These are phyloP conservation scores for Lophotis ruficrista DNA, from an alignment of 2,113 vertebrate genomes.

Conservation along the genomic window DNA sequence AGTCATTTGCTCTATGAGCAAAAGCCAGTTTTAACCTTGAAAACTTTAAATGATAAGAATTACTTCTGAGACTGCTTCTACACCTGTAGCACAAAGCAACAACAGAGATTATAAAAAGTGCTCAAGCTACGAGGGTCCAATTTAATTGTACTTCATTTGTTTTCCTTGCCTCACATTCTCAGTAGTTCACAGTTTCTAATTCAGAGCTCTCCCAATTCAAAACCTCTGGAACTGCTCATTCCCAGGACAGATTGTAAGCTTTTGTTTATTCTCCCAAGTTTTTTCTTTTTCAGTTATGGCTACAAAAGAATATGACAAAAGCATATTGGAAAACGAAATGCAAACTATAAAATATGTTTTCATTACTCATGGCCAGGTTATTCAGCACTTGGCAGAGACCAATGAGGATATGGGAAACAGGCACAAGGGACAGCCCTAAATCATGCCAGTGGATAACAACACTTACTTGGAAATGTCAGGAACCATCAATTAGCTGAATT, in stretches of 20 bases:
- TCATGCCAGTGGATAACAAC: background rate
- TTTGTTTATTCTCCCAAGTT: background rate
- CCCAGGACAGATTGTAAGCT: background rate
- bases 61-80: background rate
- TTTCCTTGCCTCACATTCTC: background rate
- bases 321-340: conserved; percentile 21
- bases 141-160: background rate
- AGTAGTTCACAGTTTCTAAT: background rate
- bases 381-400: conserved; percentile 42
- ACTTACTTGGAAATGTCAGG: background rate
- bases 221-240: background rate
- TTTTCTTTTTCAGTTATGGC: background rate
- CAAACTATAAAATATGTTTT: conserved; percentile 35
- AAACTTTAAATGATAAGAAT: background rate
- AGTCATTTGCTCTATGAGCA: background rate
- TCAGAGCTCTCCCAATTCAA: background rate
- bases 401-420: background rate
- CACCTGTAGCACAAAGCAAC: background rate
- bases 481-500: background rate
- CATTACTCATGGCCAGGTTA: conserved; percentile 25
- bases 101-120: background rate
- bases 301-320: background rate
- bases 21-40: background rate
- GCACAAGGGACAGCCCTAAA: background rate
- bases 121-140: background rate